phyloP scores from a whole-genome alignment of 1,140 invertebrate species.

The Sitodiplosis mosellana region DNA sequence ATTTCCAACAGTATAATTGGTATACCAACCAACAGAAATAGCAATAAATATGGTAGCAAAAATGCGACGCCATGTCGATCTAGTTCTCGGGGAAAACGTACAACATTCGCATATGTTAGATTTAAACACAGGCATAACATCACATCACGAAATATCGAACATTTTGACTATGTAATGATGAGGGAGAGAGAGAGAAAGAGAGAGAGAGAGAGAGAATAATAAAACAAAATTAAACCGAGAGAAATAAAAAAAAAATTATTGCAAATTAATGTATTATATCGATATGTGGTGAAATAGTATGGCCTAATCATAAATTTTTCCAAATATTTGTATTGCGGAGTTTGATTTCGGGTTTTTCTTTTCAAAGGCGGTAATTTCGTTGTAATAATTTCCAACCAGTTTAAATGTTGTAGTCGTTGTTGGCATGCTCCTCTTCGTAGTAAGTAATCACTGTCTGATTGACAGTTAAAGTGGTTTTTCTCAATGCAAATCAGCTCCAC shows the following conservation, averaged over 20 bases:
- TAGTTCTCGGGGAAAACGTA: conserved; percentile 24
- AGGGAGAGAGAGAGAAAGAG: not conserved
- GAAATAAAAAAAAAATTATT: not conserved
- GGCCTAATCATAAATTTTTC: too few relatives aligned
- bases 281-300: too few relatives aligned
- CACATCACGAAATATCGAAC: conserved; percentile 23
- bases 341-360: too few relatives aligned
- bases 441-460: too few relatives aligned
- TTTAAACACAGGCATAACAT: conserved; percentile 24
- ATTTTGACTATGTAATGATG: conserved; percentile 20
- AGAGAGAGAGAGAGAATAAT: not conserved
- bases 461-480: too few relatives aligned
- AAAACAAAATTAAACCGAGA: not conserved
- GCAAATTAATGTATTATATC: too few relatives aligned
- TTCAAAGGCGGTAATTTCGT: too few relatives aligned
- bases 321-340: too few relatives aligned
- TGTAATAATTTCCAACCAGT: too few relatives aligned
- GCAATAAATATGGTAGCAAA: conserved; percentile 20
- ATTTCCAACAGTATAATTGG: conserved; percentile 24
- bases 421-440: too few relatives aligned
- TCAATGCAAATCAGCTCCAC: too few relatives aligned
- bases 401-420: too few relatives aligned
- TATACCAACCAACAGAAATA: conserved; percentile 24
- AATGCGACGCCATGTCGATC: conserved; percentile 21
- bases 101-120: conserved; percentile 23